Conservation (phyloP, 1,140 invertebrate genomes). For the Heterodera schachtii region DNA sequence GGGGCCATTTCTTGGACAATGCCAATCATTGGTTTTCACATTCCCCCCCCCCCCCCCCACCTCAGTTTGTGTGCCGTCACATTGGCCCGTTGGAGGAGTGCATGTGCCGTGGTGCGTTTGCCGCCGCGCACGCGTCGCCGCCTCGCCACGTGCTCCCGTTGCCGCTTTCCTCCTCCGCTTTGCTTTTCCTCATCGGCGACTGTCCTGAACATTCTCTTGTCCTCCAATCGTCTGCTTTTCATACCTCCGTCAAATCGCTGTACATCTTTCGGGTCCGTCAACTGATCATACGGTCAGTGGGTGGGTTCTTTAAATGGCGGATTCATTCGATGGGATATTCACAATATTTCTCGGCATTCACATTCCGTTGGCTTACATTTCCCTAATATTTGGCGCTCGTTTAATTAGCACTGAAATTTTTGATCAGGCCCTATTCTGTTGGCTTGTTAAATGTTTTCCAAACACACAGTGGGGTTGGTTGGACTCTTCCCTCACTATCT, state of each 20-base stretch:
- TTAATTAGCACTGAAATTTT: too few relatives aligned
- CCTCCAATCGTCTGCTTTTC: neutral
- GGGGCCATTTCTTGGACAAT: too few relatives aligned
- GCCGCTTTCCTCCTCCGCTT: neutral
- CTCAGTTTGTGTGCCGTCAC: constrained; percentile 5
- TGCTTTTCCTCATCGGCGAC: neutral
- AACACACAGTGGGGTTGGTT: too few relatives aligned
- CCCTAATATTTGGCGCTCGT: too few relatives aligned
- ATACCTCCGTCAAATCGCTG: neutral
- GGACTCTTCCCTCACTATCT: too few relatives aligned
- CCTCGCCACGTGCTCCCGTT: neutral
- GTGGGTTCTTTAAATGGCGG: neutral
- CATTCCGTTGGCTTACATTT: too few relatives aligned
- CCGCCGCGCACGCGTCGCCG: neutral
- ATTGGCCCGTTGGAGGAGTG: constrained; percentile 6
- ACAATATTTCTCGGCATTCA: too few relatives aligned
- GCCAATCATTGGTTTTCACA: neutral
- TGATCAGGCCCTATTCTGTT: too few relatives aligned
- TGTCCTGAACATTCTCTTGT: neutral
- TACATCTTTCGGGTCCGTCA: neutral
- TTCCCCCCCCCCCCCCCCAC: too few relatives aligned
- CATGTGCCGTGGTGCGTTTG: neutral
- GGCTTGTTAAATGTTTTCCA: too few relatives aligned
- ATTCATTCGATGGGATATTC: neutral
- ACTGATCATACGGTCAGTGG: neutral